Conservation (phyloP, 2,888 invertebrate species). For the Cryptophagus acutangulus region DNA sequence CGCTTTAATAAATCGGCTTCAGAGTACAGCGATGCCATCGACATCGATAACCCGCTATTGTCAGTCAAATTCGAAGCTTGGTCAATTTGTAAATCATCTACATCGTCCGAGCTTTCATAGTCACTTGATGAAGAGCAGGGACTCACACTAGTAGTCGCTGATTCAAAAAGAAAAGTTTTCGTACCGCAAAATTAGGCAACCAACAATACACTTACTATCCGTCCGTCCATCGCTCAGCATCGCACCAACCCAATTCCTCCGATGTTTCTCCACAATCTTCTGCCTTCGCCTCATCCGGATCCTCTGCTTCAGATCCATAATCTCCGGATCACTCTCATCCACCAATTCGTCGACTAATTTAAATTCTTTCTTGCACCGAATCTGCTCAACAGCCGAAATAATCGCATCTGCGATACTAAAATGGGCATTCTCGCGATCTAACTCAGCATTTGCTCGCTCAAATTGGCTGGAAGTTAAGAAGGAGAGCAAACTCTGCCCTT, state of each 20-base stretch:
- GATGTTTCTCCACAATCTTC: slow-evolving; percentile 49
- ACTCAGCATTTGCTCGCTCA: slow-evolving; percentile 65
- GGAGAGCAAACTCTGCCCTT: slow-evolving; percentile 67
- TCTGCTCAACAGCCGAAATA: slow-evolving; percentile 74
- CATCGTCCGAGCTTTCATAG: slow-evolving; percentile 50
- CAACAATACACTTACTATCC: slow-evolving; percentile 48
- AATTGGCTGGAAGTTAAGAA: slow-evolving; percentile 70
- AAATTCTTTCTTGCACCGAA: slow-evolving; percentile 57
- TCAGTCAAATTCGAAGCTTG: slow-evolving; percentile 48
- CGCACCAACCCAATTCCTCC: slow-evolving; percentile 35
- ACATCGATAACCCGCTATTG: slow-evolving; percentile 54
- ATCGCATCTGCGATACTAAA: slow-evolving; percentile 80
- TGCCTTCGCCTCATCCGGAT: slow-evolving; percentile 57
- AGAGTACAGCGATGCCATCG: slow-evolving; percentile 61
- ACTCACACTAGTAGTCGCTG: slow-evolving; percentile 52
- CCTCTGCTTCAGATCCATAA: slow-evolving; percentile 58
- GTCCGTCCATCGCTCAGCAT: slow-evolving; percentile 50
- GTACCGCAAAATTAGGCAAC: background rate
- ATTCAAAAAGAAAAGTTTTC: background rate
- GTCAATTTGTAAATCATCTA: slow-evolving; percentile 52
- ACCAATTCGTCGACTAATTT: slow-evolving; percentile 49
- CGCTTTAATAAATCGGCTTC: slow-evolving; percentile 50
- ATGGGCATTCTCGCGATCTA: slow-evolving; percentile 82
- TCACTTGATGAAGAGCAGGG: slow-evolving; percentile 51
- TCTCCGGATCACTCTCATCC: slow-evolving; percentile 64